Percentiles rank a stretch among this genome's conserved stretches.
Evolutionary conservation across 2,888 invertebrate genomes (phyloP).

Genomic region (Pachydiplax longipennis): DNA sequence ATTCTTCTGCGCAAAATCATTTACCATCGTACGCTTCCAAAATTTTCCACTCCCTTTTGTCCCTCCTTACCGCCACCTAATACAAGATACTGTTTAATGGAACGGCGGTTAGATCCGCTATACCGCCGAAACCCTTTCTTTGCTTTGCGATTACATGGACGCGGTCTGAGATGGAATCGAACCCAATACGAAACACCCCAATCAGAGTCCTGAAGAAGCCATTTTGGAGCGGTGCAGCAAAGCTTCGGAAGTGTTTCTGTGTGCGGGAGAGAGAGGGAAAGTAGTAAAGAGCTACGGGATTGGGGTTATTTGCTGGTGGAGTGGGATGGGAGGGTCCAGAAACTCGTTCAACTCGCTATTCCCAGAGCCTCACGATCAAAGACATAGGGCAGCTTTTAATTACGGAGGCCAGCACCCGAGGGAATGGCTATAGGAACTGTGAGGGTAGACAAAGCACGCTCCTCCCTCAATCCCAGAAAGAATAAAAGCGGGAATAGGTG

Average conservation of each 20-base stretch:
- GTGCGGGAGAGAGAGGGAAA: background rate
- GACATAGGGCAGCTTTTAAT: slow-evolving; percentile 23
- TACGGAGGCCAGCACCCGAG: background rate
- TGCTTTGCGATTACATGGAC: no score
- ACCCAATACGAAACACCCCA: background rate
- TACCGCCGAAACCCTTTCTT: no score
- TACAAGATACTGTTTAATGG: no score
- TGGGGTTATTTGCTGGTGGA: background rate
- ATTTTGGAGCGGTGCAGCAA: background rate
- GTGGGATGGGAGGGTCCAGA: background rate
- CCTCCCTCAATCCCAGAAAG: background rate
- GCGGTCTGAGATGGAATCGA: background rate
- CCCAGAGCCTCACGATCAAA: background rate
- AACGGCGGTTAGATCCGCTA: no score
- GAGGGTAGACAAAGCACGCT: background rate
- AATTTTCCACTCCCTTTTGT: no score
- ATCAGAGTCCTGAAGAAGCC: background rate
- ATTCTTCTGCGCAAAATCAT: no score
- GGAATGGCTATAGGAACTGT: background rate
- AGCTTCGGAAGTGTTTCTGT: no score
- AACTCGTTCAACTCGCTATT: background rate
- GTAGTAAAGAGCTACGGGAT: background rate
- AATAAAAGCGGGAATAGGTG: background rate
- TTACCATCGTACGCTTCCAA: no score
- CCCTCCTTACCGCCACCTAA: no score